Percentiles rank a stretch among this genome's conserved stretches.
Conservation (phyloP, 1,140 invertebrate species). For the Drosophila lacertosa region DNA sequence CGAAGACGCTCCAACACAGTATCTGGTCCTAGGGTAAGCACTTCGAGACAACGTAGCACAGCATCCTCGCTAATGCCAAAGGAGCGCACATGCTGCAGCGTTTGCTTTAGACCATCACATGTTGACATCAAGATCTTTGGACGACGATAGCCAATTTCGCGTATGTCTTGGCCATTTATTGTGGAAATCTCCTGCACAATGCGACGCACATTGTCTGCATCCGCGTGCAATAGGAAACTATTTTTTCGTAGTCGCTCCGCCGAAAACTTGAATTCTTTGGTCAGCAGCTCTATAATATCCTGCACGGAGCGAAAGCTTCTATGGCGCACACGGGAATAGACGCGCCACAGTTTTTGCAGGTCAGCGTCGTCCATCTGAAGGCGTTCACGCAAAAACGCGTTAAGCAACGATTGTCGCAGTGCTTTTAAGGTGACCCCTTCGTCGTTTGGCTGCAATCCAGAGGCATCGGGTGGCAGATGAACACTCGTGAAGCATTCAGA, state of each 20-base stretch:
- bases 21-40: constrained; percentile 85
- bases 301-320: constrained; percentile 85
- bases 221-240: constrained; percentile 85
- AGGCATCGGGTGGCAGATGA: too few species aligned
- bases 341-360: constrained; percentile 85
- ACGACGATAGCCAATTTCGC: constrained; percentile 84
- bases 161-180: constrained; percentile 85
- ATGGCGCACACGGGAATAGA: constrained; percentile 85
- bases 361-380: constrained; percentile 84
- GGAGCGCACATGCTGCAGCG: constrained; percentile 84
- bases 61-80: constrained; percentile 85
- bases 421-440: constrained; percentile 82
- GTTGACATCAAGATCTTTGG: constrained; percentile 86
- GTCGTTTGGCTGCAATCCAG: constrained; percentile 53
- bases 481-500: constrained; percentile 56
- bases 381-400: constrained; percentile 84
- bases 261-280: constrained; percentile 84
- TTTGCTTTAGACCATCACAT: constrained; percentile 84
- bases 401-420: constrained; percentile 84
- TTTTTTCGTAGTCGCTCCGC: constrained; percentile 85
- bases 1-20: constrained; percentile 85
- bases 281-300: constrained; percentile 84
- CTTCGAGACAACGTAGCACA: constrained; percentile 84
- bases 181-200: constrained; percentile 85
- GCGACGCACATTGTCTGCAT: constrained; percentile 85